These are phyloP conservation scores for Perizoma flavofasciatum DNA, from an alignment of 2,888 invertebrate genomes.

Conservation along the genomic window DNA sequence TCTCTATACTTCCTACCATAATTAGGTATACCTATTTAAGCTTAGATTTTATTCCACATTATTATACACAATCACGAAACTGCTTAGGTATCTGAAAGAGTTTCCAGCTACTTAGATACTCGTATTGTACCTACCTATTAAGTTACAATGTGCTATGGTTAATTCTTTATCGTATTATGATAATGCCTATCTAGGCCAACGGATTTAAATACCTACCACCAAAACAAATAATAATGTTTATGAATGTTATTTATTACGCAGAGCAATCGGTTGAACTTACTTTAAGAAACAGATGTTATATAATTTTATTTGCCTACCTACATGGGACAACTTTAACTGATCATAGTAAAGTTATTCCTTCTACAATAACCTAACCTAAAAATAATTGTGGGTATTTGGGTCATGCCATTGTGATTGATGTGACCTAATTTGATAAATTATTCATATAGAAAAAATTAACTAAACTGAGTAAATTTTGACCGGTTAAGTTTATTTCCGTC, in stretches of 20 bases:
- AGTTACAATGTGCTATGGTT: constrained; percentile 10
- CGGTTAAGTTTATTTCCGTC: not conserved
- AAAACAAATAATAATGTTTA: constrained; percentile 1
- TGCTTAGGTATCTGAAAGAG: not conserved
- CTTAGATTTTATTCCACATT: too few species aligned
- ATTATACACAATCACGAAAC: too few species aligned
- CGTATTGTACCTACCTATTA: constrained; percentile 8
- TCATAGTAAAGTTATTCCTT: too few species aligned
- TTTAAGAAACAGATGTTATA: too few species aligned
- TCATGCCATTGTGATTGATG: not conserved
- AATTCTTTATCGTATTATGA: constrained; percentile 22
- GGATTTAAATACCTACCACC: constrained; percentile 9
- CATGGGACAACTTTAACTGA: too few species aligned
- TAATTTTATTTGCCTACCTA: too few species aligned
- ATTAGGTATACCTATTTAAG: too few species aligned
- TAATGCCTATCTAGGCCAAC: constrained; percentile 22
- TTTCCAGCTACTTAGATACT: constrained; percentile 13
- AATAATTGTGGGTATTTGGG: too few species aligned
- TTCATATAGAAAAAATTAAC: not conserved
- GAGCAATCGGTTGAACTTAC: too few species aligned
- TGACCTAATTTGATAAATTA: constrained; percentile 2
- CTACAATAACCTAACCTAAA: too few species aligned
- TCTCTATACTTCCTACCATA: too few species aligned
- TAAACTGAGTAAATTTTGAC: not conserved
- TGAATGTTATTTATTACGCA: not conserved